Percentiles rank a stretch among this genome's conserved stretches.
These are phyloP conservation scores for Nomada fabriciana DNA, from an alignment of 2,888 invertebrate species.

Conservation along the genomic window DNA sequence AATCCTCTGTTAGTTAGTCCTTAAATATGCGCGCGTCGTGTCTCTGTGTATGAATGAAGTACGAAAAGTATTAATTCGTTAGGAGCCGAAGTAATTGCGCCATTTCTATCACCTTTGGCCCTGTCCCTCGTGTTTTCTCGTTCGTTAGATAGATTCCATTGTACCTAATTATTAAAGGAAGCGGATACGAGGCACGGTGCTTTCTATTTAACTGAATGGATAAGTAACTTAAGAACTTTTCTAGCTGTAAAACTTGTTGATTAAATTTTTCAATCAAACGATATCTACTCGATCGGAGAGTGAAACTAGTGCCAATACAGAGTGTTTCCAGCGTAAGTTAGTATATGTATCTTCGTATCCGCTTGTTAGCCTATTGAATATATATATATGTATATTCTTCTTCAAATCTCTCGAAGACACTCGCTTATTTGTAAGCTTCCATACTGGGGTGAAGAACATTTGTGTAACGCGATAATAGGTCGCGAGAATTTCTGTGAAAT, in stretches of 20 bases:
- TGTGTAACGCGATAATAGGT: not conserved
- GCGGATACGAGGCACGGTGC: conserved; percentile 37
- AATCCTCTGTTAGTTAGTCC: conserved; percentile 78
- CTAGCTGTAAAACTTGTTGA: not conserved
- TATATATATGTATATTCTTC: not conserved
- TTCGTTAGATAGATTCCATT: conserved; percentile 15
- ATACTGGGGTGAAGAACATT: not conserved
- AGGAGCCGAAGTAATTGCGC: conserved; percentile 59
- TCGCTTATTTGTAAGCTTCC: not conserved
- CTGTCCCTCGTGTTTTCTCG: conserved; percentile 12
- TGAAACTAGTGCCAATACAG: conserved; percentile 40
- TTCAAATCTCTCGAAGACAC: conserved; percentile 15
- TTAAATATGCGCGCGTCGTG: conserved; percentile 72
- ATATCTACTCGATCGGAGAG: not conserved
- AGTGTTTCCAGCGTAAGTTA: conserved; percentile 1
- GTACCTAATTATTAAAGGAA: not conserved
- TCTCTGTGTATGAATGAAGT: conserved; percentile 67
- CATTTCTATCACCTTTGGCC: conserved; percentile 19
- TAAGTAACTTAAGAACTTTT: not conserved
- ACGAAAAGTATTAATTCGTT: conserved; percentile 81
- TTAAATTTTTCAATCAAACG: not conserved
- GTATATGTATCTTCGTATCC: conserved; percentile 13
- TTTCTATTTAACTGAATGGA: not conserved
- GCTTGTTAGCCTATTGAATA: not conserved
- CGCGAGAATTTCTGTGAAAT: not conserved